Evolutionary conservation across 1,140 invertebrate species (phyloP), one percentile per base, ranked within the genome.

Genomic region (Ptiloglossa arizonensis): DNA sequence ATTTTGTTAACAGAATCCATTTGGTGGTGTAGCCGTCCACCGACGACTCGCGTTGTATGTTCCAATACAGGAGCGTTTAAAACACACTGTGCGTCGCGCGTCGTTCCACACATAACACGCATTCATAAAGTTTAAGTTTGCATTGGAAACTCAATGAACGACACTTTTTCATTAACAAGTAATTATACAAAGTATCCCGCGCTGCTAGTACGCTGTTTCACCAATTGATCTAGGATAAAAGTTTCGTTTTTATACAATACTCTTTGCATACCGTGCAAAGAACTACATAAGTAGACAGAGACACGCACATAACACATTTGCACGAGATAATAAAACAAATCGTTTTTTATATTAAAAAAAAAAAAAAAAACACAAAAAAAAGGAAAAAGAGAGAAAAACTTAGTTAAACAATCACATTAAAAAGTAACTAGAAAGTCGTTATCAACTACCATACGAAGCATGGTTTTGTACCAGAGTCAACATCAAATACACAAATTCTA

Each of bases 61-160:
- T 44, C 35, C 27, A 67, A 87, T 86, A 71, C 86, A 71, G 62
- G 83, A 75, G 56, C 78, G 85, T 89, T 87, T 88, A 88, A 89
- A 89, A 89, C 86, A 87, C 77, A 83, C 86, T 87, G 87, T 85
- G 76, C 71, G 69, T 54, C 64, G 50, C 75, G 62, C 68, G 57
- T 73, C 63, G 41, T 59, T 62, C 70, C 22, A 82, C 67, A 22
- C 32, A 22, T 68, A 64, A 71, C 63, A 48, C 44, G 24, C 74
- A 52, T 63, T 79, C 69, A 70, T 50, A 54, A 60, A 56, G 62
- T 29, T 56, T 79, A 24, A 48, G 32, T 64, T 66, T 70, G 15
- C 56, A 41, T n/a, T 73, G 41, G 64, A 82, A 86, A 86, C 59
- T 80, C 44, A 75, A 75, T 44, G 50, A 69, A 32, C 27, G 52